Evolutionary conservation across 2,888 invertebrate species (phyloP), one percentile per base, ranked within the genome.

Genomic region (Cryptocephalus moraei): DNA sequence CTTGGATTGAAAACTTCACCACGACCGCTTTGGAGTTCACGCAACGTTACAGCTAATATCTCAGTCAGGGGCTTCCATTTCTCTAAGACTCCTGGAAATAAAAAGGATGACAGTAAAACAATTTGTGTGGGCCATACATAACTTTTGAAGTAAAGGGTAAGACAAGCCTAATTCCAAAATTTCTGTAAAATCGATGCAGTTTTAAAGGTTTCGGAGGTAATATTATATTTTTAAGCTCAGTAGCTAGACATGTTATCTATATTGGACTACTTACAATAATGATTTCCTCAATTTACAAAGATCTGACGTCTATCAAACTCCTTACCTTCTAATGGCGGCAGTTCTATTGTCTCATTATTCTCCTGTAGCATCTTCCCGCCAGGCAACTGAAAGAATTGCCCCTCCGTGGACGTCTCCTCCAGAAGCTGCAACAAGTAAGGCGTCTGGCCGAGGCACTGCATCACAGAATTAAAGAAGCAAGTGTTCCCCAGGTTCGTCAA

Each of bases 401-500:
- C 86, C 0, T 81, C 75, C 51, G 75, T 73, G 1, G 80, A 72
- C 60, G 84, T 77, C 64, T 86, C 86, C 61, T 82, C 79, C 44
- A 89, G 73, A 42, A 86, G 80, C 43, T 63, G 57, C 41, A 84
- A 69, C 54, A 88, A 72, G 67, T 82, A 89, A 1, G 90, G 90
- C 4, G 91, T 91, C 68, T 89, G 89, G 2, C 87, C 86, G 59
- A 93, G 74, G 66, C 91, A 91, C 73, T 96, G 96, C 75, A 96
- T 80, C 8, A 95, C 93, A 31, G 95, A 91, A 75, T 96, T 96
- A 68, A 96, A 93, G 72, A 94, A 96, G 67, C 96, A 96, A 1
- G 96, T 96, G 68, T 96, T 96, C 43, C 96, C 95, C 64, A 95
- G 74, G 73, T 96, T 96, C 44, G 79, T 77, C 39, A 96, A 73